Conservation (phyloP, 2,888 invertebrate genomes). For the Marasmarcha lunaedactyla region DNA sequence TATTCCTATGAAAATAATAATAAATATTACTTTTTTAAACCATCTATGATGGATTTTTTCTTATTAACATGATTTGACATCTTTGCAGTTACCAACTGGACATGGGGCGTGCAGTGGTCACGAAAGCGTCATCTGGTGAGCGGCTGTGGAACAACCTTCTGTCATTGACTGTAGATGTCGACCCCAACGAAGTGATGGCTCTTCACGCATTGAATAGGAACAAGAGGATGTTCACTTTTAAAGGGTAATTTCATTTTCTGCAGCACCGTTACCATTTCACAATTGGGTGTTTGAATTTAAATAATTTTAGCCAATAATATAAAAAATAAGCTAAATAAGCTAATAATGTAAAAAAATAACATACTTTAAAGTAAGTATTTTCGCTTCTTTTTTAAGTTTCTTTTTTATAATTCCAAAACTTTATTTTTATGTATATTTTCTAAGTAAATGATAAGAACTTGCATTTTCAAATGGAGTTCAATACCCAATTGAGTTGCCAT, state of each 20-base stretch:
- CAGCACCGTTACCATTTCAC: background rate
- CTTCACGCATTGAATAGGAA: slow-evolving; percentile 37
- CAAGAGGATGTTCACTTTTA: slow-evolving; percentile 34
- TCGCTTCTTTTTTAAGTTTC: too few species aligned
- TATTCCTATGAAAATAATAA: too few species aligned
- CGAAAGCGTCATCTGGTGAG: slow-evolving; percentile 31
- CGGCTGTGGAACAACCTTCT: slow-evolving; percentile 39
- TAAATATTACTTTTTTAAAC: too few species aligned
- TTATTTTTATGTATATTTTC: too few species aligned
- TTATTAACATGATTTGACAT: too few species aligned
- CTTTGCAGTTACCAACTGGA: slow-evolving; percentile 48
- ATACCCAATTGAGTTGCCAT: too few species aligned
- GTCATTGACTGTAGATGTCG: slow-evolving; percentile 24
- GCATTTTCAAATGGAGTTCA: too few species aligned
- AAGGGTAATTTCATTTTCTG: slow-evolving; percentile 27
- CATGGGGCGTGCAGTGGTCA: slow-evolving; percentile 30
- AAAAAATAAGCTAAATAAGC: background rate
- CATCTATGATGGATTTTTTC: too few species aligned
- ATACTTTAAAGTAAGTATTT: too few species aligned
- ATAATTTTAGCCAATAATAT: background rate
- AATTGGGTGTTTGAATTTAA: background rate
- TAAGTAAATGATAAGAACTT: too few species aligned
- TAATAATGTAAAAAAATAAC: background rate
- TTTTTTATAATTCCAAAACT: too few species aligned
- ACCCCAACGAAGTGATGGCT: slow-evolving; percentile 25